Conservation (phyloP, 2,888 invertebrate genomes). For the Cheilosia vernalis region DNA sequence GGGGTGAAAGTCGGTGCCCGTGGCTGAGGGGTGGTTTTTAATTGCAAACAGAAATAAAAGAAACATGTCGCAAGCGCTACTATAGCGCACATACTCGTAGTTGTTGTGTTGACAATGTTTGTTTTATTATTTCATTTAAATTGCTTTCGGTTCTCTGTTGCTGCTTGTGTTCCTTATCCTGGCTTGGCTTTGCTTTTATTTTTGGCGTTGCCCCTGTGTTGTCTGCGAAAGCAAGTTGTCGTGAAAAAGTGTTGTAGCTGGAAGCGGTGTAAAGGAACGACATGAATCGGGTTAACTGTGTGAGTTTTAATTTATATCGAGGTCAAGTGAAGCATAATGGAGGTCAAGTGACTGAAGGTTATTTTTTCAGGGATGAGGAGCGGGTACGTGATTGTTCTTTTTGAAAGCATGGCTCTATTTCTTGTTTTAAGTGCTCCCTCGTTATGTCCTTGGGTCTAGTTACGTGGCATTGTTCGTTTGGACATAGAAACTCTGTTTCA, state of each 20-base stretch:
- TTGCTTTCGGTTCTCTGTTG: constrained; percentile 3
- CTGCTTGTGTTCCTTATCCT: background rate
- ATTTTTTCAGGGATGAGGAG: background rate
- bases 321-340: constrained; percentile 47
- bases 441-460: too few species aligned
- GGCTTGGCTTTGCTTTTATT: background rate
- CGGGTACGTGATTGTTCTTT: too few species aligned
- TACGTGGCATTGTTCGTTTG: too few species aligned
- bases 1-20: background rate
- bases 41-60: constrained; percentile 63
- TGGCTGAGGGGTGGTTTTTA: constrained; percentile 52
- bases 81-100: background rate
- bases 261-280: constrained; percentile 8
- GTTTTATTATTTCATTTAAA: constrained; percentile 7
- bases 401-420: too few species aligned
- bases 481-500: too few species aligned
- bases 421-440: too few species aligned
- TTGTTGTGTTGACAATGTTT: background rate
- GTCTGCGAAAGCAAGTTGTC: constrained; percentile 49
- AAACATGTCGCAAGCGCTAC: constrained; percentile 26
- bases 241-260: constrained; percentile 49
- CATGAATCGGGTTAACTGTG: constrained; percentile 50
- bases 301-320: constrained; percentile 42
- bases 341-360: constrained; percentile 52
- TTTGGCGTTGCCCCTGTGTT: constrained; percentile 35